Evolutionary conservation across 2,113 vertebrate genomes (phyloP), one percentile per base, ranked within the genome.

Genomic region (Bujurquina vittata): DNA sequence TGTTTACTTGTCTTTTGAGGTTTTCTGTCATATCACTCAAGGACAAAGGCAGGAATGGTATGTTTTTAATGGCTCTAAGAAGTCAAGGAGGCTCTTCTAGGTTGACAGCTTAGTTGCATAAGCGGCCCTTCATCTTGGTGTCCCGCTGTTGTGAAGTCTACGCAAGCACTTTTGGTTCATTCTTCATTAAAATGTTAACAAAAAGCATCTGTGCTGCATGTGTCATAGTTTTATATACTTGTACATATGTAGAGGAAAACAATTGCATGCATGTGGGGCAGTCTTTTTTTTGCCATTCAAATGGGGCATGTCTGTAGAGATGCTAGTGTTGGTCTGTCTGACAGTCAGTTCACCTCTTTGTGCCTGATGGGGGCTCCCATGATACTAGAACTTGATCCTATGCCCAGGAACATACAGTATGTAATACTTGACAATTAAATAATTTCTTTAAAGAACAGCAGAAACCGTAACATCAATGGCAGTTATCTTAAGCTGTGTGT

Each of bases 131-230:
- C 83, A 84, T 91, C 75, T 85, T 22, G 77, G 79, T 76, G 79
- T 31, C 88, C 77, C 56, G 84, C 84, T 87, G 85, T 49, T 86
- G 55, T 60, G 58, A 37, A 61, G 74, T 65, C 20, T 46, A 31
- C 80, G 59, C 14, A 18, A 62, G 52, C 55, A 22, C 49, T 40
- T 61, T 83, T 78, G 83, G 75, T 81, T 59, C 58, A 83, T 91
- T 76, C 79, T 84, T 92, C 77, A 89, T 91, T 89, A 88, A 90
- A 92, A 62, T 52, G 80, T 84, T 89, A 92, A 93, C 59, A 49
- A 84, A 77, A 88, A 92, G 86, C 90, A 93, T 91, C 77, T 91
- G 90, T 79, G 84, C 67, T 55, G 12, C 76, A 84, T n/a, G 54
- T 81, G 37, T 11, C 5, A 59, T 76, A 10, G 60, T 43, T 3